Evolutionary conservation across 1,140 invertebrate genomes (phyloP), one percentile per base, ranked within the genome.

Genomic region (Zaprionus capensis): DNA sequence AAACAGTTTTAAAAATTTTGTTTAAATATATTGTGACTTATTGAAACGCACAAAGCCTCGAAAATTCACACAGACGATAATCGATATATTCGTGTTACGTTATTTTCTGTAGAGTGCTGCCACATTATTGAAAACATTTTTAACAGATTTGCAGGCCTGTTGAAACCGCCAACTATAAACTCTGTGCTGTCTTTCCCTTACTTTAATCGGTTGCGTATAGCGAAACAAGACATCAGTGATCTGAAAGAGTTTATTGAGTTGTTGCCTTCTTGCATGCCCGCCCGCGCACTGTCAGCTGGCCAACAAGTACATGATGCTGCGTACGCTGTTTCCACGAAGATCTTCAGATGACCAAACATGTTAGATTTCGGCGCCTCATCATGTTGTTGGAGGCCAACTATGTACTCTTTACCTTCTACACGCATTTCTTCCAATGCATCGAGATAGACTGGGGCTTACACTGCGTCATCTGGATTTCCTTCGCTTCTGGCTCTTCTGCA

Each of bases 401-500:
- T 58, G 6, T 88, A 14, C 71, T 92, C 22, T 64, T 80, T 58
- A 69, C 78, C 4, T 93, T 83, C 34, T 91, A 93, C 46, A 77
- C 46, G 3, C 38, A 66, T 12, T 41, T 93, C 14, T 91, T 92
- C 36, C n/a, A 57, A 3, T 66, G 85, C 49, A 92, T 93, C 17
- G 91, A 93, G 36, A 63, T 49, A 4, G 67, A 66, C 12, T 83
- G 12, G 91, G 83, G 0, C 62, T 92, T n/a, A 80, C 84, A 6
- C 71, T 92, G 17, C 82, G 91, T 1, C 92, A 91, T 1, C 75
- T 93, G 66, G 82, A 92, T 53, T 86, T 91, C 2, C 2, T 92
- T n/a, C 91, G 92, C 22, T 92, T 92, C 46, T 92, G 91, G 91
- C 71, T 93, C 17, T 77, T 56, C 44, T 93, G 22, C 91, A 92